phyloP scores from a whole-genome alignment of 2,888 invertebrate species.

The Epinotia ramella region DNA sequence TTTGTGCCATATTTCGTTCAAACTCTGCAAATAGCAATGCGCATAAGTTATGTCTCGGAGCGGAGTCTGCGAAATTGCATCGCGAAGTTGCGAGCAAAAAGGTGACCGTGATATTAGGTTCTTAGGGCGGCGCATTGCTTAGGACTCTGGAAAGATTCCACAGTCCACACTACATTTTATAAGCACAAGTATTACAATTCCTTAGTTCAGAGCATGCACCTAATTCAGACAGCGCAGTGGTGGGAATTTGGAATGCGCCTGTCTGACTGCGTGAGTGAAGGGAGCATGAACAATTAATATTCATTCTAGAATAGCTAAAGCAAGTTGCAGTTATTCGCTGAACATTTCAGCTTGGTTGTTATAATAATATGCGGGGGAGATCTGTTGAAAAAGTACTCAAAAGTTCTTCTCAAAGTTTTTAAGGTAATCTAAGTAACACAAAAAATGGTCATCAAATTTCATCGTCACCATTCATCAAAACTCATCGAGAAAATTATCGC shows the following conservation, averaged over 20 bases:
- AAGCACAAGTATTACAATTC: neutral
- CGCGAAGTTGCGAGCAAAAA: conserved; percentile 29
- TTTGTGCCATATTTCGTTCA: conserved; percentile 37
- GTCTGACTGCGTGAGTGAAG: neutral
- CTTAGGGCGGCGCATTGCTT: conserved; percentile 9
- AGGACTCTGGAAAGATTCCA: conserved; percentile 5
- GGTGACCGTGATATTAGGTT: conserved; percentile 29
- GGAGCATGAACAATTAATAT: neutral
- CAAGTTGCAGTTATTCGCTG: no score
- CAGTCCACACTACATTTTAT: neutral
- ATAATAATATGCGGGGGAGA: no score
- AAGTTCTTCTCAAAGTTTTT: no score
- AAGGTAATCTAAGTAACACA: no score
- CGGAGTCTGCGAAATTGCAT: conserved; percentile 42
- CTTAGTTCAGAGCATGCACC: neutral
- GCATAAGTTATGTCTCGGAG: conserved; percentile 41
- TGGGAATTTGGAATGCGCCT: neutral
- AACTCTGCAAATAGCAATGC: conserved; percentile 43
- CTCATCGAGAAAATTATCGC: no score
- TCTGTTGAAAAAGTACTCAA: no score
- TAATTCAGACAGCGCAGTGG: neutral
- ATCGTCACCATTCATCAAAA: no score
- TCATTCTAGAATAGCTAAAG: no score
- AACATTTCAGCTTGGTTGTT: no score
- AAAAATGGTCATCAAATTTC: no score